These are phyloP conservation scores for Epistrophella euchroma DNA, from an alignment of 2,888 invertebrate genomes.

Conservation along the genomic window DNA sequence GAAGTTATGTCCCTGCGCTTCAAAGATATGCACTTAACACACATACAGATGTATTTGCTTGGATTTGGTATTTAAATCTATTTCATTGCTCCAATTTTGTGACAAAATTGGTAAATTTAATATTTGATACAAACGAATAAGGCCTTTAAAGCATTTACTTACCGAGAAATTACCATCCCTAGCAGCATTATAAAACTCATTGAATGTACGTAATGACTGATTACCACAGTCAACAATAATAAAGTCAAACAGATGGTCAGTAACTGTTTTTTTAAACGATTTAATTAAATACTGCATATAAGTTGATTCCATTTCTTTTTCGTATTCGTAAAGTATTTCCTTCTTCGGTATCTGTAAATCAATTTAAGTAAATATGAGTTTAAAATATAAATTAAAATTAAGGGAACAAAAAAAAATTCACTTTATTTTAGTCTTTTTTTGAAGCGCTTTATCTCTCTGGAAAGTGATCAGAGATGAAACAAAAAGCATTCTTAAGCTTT, in stretches of 20 bases:
- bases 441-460: no score
- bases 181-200: constrained; percentile 94
- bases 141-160: constrained; percentile 65
- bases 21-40: neutral
- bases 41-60: neutral
- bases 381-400: no score
- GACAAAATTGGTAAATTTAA: neutral
- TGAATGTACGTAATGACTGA: constrained; percentile 91
- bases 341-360: constrained; percentile 84
- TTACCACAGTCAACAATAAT: constrained; percentile 97
- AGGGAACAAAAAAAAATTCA: no score
- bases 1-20: neutral
- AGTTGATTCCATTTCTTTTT: constrained; percentile 91
- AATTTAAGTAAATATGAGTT: no score
- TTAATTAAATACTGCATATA: constrained; percentile 93
- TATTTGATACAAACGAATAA: neutral
- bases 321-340: constrained; percentile 90
- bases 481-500: no score
- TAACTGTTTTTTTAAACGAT: constrained; percentile 95
- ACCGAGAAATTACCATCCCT: constrained; percentile 85
- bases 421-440: no score
- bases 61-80: neutral
- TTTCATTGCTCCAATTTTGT: neutral
- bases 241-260: constrained; percentile 95
- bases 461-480: no score